These are phyloP conservation scores for Sebastes trivittatus DNA, from an alignment of 2,797 vertebrate species.

Conservation along the genomic window DNA sequence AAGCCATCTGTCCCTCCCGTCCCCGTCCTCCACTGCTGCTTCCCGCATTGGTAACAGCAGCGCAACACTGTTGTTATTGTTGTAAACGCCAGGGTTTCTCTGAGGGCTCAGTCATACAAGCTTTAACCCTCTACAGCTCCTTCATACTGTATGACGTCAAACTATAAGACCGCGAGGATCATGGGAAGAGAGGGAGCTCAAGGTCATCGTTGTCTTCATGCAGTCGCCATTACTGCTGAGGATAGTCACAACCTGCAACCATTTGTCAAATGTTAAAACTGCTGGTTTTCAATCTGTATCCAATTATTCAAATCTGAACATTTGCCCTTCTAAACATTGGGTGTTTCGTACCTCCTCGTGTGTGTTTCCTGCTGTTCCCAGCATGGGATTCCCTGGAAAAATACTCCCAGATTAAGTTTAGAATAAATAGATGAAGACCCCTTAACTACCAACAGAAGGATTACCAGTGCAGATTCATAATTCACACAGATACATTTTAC, in stretches of 20 bases:
- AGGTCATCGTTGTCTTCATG: background rate
- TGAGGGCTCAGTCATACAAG: background rate
- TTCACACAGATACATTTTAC: background rate
- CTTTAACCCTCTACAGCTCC: background rate
- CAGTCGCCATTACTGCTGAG: background rate
- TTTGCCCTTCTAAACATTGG: background rate
- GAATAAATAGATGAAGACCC: background rate
- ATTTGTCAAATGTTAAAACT: background rate
- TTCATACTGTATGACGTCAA: background rate
- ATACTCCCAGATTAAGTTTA: background rate
- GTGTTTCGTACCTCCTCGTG: background rate
- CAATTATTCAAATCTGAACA: background rate
- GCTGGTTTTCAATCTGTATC: background rate
- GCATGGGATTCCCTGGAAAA: background rate
- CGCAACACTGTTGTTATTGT: background rate
- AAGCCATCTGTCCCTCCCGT: constrained; percentile 63
- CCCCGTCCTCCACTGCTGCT: constrained; percentile 1
- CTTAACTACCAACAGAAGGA: background rate
- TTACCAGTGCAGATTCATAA: background rate
- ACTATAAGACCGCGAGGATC: background rate
- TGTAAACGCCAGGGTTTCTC: background rate
- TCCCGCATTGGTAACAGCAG: background rate
- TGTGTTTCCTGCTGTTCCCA: background rate
- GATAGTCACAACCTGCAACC: background rate
- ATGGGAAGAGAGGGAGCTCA: background rate